Evolutionary conservation across 2,888 invertebrate species (phyloP).

Genomic region (Nipponacmea schrenckii): DNA sequence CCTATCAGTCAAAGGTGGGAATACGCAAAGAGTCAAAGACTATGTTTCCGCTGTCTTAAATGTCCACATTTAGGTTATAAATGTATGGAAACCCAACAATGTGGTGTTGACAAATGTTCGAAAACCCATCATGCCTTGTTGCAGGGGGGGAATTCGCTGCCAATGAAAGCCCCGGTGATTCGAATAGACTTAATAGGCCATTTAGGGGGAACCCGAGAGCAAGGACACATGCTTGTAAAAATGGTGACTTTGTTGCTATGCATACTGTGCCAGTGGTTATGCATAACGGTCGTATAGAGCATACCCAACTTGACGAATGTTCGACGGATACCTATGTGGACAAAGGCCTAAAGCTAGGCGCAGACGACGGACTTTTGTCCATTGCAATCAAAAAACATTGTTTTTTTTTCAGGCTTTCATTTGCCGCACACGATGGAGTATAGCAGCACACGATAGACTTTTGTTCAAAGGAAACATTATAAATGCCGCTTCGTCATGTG

Average conservation of each 20-base stretch:
- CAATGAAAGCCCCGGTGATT: no score
- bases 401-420: no score
- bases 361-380: not conserved
- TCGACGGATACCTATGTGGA: not conserved
- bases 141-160: not conserved
- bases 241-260: constrained; percentile 10
- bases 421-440: no score
- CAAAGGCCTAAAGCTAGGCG: not conserved
- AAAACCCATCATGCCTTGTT: not conserved
- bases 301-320: constrained; percentile 10
- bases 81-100: not conserved
- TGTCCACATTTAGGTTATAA: not conserved
- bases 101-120: not conserved
- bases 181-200: no score
- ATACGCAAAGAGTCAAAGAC: not conserved
- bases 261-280: constrained; percentile 11
- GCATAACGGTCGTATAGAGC: not conserved
- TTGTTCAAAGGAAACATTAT: no score
- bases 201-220: no score
- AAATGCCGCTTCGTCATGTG: no score
- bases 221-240: not conserved
- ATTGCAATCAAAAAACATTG: no score
- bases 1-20: not conserved
- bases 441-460: no score
- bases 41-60: not conserved